Evolutionary conservation across 2,888 invertebrate genomes (phyloP), one percentile per base, ranked within the genome.

Genomic region (Drosophila atroscutellata): DNA sequence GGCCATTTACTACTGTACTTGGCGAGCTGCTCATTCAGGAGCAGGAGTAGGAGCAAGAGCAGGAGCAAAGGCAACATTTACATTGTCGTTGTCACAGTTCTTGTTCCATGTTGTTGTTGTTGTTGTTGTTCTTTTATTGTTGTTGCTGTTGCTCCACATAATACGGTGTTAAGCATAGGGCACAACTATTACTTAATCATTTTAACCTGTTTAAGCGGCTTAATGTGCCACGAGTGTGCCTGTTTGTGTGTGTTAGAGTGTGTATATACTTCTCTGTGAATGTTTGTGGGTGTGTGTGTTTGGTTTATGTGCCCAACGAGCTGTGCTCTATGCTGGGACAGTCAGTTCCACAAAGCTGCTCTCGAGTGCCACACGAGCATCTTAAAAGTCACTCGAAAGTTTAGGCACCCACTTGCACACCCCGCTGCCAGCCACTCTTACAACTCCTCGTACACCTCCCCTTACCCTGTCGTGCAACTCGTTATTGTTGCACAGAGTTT

Each of bases 161-260:
- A 81, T 72, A 71, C 70, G 76, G 81, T 78, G 86, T 74, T 81
- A 81, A 81, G 86, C 86, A 77, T 56, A 54, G 80, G 67, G 77
- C 82, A 77, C 73, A 85, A 83, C 87, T 87, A 86, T 84, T 87
- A 87, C 84, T 87, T 85, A 87, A 85, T 85, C 84, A 85, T 85
- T 83, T 77, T 81, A 85, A 85, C 87, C 84, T 87, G 87, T 79
- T 87, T 85, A 83, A 80, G 86, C 83, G 83, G 83, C 86, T 85
- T 83, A 85, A 85, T 83, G 85, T 82, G 73, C 71, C 86, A 77
- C 80, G 47, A 75, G 73, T 59, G 60, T 55, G 47, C 64, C 50
- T 60, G 42, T 30, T 42, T 34, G 37, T 45, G 11, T 47, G 52
- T 54, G 34, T 28, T 55, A 34, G 7, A 20, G 13, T 45, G 20